Evolutionary conservation across 2,113 vertebrate genomes (phyloP), one percentile per base, ranked within the genome.

Genomic region (Tachysurus vachellii): DNA sequence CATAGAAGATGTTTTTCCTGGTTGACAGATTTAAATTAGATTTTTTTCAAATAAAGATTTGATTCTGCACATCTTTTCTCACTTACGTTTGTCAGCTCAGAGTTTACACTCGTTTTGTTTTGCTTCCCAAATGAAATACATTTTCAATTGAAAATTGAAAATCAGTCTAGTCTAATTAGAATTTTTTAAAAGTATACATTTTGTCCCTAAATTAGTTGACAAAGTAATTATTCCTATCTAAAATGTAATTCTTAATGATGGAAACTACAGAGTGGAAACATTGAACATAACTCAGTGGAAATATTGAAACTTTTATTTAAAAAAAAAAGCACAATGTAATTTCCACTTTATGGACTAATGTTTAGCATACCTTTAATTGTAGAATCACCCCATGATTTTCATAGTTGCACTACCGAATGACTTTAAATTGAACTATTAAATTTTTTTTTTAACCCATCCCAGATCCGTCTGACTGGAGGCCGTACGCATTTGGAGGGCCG

Each of bases 381-480:
- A 53, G 47, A 16, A 14, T 76, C 26, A 4, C 16, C 8, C 19
- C 3, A 31, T 31, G 7, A 31, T 17, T 28, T 56, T 79, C 2
- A 56, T 31, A 50, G 12, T 28, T 54, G 50, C 76, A 17, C n/a
- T 56, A 31, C 6, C 76, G 56, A 17, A 10, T 76, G 73, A 50
- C 13, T 10, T 56, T 28, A 56, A 80, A 57, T 80, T 75, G 31
- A 73, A 59, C 83, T 47, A 23, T 21, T 31, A 54, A 31, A 11
- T 57, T 26, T 59, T n/a, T 42, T 80, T 26, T 88, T 57, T 56
- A 85, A 73, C 76, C 17, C 23, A 42, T 92, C 26, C 79, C 96
- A 99, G 98, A 97, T 99, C 92, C 96, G 96, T 82, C 92, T 99
- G 91, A 96, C 96, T 0, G 98, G 98, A 83, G 98, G 98, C 83